These are phyloP conservation scores for Pterocles gutturalis DNA, from an alignment of 2,113 vertebrate genomes.

Conservation along the genomic window DNA sequence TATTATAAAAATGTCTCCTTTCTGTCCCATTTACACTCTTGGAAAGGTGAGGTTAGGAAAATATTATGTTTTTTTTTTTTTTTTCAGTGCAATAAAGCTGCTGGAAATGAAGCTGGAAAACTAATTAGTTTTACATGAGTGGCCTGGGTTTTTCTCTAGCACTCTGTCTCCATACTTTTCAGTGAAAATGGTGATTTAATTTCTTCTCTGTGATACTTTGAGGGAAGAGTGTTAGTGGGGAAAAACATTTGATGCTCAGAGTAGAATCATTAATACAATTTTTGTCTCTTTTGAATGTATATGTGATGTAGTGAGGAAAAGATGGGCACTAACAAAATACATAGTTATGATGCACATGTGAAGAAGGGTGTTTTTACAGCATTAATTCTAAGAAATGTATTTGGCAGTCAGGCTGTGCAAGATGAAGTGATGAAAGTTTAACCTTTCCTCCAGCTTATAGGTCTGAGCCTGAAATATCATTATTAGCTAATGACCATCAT, in stretches of 20 bases:
- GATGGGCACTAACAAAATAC: not conserved
- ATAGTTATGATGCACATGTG: not conserved
- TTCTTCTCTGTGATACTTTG: not conserved
- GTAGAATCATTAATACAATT: fast-evolving
- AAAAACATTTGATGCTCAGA: not conserved
- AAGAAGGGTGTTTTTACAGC: not conserved
- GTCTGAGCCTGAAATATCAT: not conserved
- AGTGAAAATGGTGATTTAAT: not conserved
- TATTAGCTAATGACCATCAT: not conserved
- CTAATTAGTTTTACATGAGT: not conserved
- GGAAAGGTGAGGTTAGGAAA: not conserved
- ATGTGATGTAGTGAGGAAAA: not conserved
- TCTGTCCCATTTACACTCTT: not conserved
- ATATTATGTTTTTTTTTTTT: not conserved
- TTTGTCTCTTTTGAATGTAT: not conserved
- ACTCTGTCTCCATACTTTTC: not conserved
- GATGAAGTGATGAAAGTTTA: not conserved
- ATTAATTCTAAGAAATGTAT: not conserved
- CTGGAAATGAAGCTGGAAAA: not conserved
- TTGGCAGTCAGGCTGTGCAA: not conserved
- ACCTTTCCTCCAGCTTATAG: not conserved
- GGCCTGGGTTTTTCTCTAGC: not conserved
- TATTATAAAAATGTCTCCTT: not conserved
- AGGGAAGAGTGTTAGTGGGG: not conserved
- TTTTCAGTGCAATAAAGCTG: not conserved